Percentiles rank a stretch among this genome's conserved stretches.
Evolutionary conservation across 2,797 vertebrate genomes (phyloP).

Genomic region (Peromyscus aztecus): DNA sequence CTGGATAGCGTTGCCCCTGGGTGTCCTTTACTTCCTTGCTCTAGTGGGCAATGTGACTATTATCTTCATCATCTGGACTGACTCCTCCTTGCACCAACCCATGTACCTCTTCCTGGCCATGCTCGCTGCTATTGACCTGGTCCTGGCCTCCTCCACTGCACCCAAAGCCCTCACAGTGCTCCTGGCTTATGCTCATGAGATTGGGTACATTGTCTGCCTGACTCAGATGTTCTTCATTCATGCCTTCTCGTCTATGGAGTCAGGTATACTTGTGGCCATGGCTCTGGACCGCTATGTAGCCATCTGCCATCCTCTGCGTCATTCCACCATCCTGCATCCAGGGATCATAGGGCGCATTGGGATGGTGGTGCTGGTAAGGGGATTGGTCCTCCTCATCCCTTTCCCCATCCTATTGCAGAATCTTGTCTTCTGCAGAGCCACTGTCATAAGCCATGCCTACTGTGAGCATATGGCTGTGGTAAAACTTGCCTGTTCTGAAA

Average conservation of each 20-base stretch:
- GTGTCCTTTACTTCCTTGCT: slow-evolving; percentile 65
- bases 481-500: slow-evolving; percentile 89
- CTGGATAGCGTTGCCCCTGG: slow-evolving; percentile 80
- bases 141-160: not conserved
- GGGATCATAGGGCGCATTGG: slow-evolving; percentile 46
- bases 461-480: slow-evolving; percentile 93
- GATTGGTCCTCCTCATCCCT: slow-evolving; percentile 69
- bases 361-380: slow-evolving; percentile 55
- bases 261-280: slow-evolving; percentile 91
- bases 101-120: slow-evolving; percentile 78
- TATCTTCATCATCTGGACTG: slow-evolving; percentile 72
- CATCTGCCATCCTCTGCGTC: slow-evolving; percentile 84
- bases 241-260: slow-evolving; percentile 92
- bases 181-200: slow-evolving; percentile 85
- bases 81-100: not conserved
- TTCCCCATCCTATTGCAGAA: slow-evolving; percentile 71
- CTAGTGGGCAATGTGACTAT: slow-evolving; percentile 77
- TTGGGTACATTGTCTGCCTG: slow-evolving; percentile 89
- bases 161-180: slow-evolving; percentile 86
- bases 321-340: slow-evolving; percentile 72
- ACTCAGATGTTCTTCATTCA: slow-evolving; percentile 92
- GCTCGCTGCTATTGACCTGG: slow-evolving; percentile 88
- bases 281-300: slow-evolving; percentile 91
- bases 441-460: slow-evolving; percentile 88
- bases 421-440: slow-evolving; percentile 88